A percentile compares a stretch with the other conserved stretches of the same genome.
These are phyloP conservation scores for Serinus canaria DNA, from an alignment of 2,113 vertebrate species.

Conservation along the genomic window DNA sequence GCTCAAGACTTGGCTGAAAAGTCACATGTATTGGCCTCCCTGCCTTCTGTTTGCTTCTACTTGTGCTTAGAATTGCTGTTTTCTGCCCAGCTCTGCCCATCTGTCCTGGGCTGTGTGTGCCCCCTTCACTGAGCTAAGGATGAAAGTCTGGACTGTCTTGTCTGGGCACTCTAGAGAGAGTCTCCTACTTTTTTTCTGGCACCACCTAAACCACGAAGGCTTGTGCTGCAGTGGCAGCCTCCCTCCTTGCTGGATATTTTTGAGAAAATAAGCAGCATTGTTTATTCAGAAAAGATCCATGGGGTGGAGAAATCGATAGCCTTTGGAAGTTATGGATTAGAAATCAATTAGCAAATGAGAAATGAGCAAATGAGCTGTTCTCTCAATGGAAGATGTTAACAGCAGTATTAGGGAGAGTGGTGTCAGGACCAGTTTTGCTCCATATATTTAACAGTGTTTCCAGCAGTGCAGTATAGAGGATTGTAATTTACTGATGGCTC, in stretches of 20 bases:
- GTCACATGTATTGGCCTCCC: neutral
- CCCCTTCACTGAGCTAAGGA: neutral
- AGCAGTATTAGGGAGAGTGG: neutral
- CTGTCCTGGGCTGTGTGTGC: neutral
- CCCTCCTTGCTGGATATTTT: neutral
- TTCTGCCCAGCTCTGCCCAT: neutral
- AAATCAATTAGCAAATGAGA: neutral
- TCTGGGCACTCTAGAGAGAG: neutral
- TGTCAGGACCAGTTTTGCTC: neutral
- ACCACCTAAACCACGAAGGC: neutral
- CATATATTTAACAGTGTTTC: neutral
- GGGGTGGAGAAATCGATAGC: neutral
- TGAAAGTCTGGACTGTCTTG: neutral
- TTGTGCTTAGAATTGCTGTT: rapidly evolving
- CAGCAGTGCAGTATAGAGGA: neutral
- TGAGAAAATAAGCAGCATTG: neutral
- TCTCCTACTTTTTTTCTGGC: neutral
- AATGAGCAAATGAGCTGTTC: neutral
- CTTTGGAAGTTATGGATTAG: neutral
- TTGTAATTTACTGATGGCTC: constrained; percentile 16
- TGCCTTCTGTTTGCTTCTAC: neutral
- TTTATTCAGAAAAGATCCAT: neutral
- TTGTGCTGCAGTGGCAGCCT: neutral
- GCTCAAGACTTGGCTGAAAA: neutral
- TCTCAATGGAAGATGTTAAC: neutral